These are phyloP conservation scores for Virgularia gustaviana DNA, from an alignment of 92 coral and sea anemone genomes.

Conservation along the genomic window DNA sequence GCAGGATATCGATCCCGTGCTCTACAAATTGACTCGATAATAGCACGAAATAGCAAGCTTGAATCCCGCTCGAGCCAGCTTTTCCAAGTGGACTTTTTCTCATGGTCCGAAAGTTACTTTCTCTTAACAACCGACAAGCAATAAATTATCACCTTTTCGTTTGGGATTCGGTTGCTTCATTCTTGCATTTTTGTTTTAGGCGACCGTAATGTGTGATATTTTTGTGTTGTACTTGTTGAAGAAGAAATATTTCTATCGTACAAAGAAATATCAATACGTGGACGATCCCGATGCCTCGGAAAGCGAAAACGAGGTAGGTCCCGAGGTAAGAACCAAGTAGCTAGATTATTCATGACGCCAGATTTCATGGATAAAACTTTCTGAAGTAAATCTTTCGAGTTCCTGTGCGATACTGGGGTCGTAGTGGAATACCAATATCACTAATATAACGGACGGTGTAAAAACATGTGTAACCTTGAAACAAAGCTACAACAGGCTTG, in stretches of 20 bases:
- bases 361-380: too few relatives aligned
- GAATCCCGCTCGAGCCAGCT: too few relatives aligned
- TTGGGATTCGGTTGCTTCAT: neutral
- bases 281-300: constrained; percentile 45
- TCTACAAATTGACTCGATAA: too few relatives aligned
- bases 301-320: constrained; percentile 21
- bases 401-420: too few relatives aligned
- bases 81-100: neutral
- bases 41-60: too few relatives aligned
- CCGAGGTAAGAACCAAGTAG: neutral
- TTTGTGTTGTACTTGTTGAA: constrained; percentile 65
- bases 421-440: too few relatives aligned
- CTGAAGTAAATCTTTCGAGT: too few relatives aligned
- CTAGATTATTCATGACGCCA: neutral
- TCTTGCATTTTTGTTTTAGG: constrained; percentile 40
- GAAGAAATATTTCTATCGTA: constrained; percentile 62
- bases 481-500: too few relatives aligned
- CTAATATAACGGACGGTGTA: too few relatives aligned
- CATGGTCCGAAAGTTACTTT: neutral
- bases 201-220: constrained; percentile 77
- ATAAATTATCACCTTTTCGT: neutral
- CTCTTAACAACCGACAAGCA: neutral
- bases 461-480: too few relatives aligned
- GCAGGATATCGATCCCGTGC: too few relatives aligned
- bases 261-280: constrained; percentile 67